phyloP scores from a whole-genome alignment of 37 sponge, comb jelly and placozoan genomes.

The Petrosia ficiformis region DNA sequence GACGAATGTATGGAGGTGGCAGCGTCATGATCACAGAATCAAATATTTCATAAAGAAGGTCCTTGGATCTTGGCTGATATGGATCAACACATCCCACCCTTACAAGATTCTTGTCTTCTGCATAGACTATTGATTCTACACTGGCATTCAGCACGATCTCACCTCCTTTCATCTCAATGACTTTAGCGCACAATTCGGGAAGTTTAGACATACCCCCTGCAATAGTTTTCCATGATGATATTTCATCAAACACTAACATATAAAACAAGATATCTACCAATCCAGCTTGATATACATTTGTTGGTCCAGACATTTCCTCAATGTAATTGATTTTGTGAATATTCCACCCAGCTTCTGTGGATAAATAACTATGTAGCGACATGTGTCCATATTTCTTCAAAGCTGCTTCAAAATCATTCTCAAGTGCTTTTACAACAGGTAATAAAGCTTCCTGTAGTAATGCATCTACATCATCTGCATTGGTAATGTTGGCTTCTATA shows the following conservation, averaged over 20 bases:
- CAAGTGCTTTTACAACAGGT: constrained; percentile 7
- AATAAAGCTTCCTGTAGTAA: constrained; percentile 8
- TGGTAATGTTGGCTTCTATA: not conserved
- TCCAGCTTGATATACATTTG: constrained; percentile 9
- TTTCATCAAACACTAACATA: too few relatives aligned
- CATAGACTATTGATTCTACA: constrained; percentile 8
- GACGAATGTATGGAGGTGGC: not conserved
- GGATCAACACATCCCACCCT: too few relatives aligned
- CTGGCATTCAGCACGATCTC: not conserved
- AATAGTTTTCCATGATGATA: too few relatives aligned
- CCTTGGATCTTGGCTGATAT: constrained; percentile 5
- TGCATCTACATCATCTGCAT: not conserved
- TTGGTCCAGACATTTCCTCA: constrained; percentile 19
- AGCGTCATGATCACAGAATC: constrained; percentile 23
- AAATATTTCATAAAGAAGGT: too few relatives aligned
- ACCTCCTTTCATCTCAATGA: too few relatives aligned
- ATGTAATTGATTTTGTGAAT: constrained; percentile 23
- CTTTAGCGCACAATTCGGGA: too few relatives aligned
- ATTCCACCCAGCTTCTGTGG: constrained; percentile 6
- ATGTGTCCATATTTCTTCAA: constrained; percentile 15
- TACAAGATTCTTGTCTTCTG: not conserved
- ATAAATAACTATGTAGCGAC: constrained; percentile 7
- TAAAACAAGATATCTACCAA: constrained; percentile 8
- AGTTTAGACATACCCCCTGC: too few relatives aligned
- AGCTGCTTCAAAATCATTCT: too few relatives aligned